Percentiles rank a stretch among this genome's conserved stretches.
These are phyloP conservation scores for Ophiodon elongatus DNA, from an alignment of 2,113 vertebrate genomes.

Conservation along the genomic window DNA sequence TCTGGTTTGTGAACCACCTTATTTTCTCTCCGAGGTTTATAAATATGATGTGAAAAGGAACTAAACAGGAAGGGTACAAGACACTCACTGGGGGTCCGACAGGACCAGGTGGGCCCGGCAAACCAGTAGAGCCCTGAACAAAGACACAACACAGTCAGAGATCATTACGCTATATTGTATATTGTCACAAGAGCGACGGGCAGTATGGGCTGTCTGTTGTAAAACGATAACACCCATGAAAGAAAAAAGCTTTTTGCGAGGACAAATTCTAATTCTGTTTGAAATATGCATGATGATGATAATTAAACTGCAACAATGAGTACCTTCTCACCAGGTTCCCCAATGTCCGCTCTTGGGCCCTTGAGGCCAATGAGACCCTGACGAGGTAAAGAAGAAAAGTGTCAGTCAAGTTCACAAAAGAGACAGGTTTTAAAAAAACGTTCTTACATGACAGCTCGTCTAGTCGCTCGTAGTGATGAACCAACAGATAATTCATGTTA, in stretches of 20 bases:
- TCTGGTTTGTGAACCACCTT: neutral
- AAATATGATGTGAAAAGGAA: neutral
- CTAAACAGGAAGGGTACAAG: neutral
- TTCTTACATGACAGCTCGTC: neutral
- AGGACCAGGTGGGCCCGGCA: constrained; percentile 80
- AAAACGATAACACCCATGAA: neutral
- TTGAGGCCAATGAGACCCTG: constrained; percentile 86
- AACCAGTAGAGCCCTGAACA: constrained; percentile 85
- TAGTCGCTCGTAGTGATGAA: neutral
- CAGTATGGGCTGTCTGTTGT: neutral
- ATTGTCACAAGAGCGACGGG: neutral
- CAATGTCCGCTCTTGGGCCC: constrained; percentile 84
- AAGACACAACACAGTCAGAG: neutral
- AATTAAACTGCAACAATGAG: constrained; percentile 9
- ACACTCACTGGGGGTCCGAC: constrained; percentile 85
- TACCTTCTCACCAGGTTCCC: constrained; percentile 89
- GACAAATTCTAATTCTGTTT: neutral
- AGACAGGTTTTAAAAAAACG: too few species aligned
- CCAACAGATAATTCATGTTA: neutral
- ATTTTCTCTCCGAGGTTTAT: neutral
- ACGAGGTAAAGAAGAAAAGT: neutral
- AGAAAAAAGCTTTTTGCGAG: neutral
- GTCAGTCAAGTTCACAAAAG: neutral
- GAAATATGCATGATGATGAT: neutral
- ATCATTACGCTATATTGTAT: neutral